These are phyloP conservation scores for Lutjanus argentimaculatus DNA, from an alignment of 2,797 vertebrate species.

Conservation along the genomic window DNA sequence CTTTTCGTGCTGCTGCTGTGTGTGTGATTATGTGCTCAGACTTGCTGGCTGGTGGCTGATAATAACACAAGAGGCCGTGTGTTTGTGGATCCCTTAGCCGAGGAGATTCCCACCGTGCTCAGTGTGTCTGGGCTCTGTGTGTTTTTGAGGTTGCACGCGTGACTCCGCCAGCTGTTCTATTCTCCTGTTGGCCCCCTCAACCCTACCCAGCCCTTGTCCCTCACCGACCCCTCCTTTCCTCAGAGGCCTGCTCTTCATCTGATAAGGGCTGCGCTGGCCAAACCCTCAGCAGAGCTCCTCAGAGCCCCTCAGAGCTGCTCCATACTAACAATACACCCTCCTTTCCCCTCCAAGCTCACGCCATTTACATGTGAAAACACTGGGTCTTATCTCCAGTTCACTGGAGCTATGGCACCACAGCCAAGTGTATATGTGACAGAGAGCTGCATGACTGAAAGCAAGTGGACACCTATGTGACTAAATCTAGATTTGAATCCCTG, in stretches of 20 bases:
- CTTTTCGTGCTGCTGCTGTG: constrained; percentile 63
- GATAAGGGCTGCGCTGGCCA: constrained; percentile 82
- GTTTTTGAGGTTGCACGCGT: constrained; percentile 86
- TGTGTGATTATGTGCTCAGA: constrained; percentile 82
- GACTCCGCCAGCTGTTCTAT: constrained; percentile 88
- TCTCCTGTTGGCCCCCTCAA: constrained; percentile 79
- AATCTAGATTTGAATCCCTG: constrained; percentile 39
- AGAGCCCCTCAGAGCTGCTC: constrained; percentile 71
- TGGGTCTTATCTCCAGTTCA: constrained; percentile 84
- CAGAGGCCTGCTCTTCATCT: constrained; percentile 86
- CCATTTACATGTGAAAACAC: constrained; percentile 88
- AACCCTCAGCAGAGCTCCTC: constrained; percentile 78
- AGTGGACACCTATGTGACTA: constrained; percentile 30
- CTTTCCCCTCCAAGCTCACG: constrained; percentile 65
- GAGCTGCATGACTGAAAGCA: constrained; percentile 40
- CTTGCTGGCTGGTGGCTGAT: constrained; percentile 83
- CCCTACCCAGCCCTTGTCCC: constrained; percentile 65
- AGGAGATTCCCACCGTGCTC: constrained; percentile 87
- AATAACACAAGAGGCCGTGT: constrained; percentile 83
- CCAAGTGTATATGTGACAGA: constrained; percentile 59
- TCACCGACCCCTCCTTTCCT: constrained; percentile 70
- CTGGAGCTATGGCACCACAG: constrained; percentile 78
- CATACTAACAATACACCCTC: constrained; percentile 79
- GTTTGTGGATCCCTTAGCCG: constrained; percentile 81
- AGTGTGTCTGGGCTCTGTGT: constrained; percentile 84